These are phyloP conservation scores for Thymelicus acteon DNA, from an alignment of 2,888 invertebrate species.

Conservation along the genomic window DNA sequence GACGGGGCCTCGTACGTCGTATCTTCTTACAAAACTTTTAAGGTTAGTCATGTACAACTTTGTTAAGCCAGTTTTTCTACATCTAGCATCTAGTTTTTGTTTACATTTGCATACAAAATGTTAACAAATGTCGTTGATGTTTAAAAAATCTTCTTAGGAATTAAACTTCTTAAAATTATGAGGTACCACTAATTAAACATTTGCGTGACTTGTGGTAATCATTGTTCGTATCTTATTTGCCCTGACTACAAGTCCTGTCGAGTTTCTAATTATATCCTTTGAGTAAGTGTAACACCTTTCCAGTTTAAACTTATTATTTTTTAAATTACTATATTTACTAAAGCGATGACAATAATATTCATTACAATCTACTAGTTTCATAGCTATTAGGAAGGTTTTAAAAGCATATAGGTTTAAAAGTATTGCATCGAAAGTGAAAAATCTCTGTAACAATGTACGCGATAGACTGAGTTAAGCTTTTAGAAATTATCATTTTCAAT, in stretches of 20 bases:
- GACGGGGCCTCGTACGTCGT: conserved; percentile 97
- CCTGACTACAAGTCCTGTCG: conserved; percentile 7
- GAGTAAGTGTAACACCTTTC: not conserved
- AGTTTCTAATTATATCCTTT: conserved; percentile 1
- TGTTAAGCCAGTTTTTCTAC: not conserved
- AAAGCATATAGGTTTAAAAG: no score
- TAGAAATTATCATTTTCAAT: no score
- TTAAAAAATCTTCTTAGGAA: conserved; percentile 13
- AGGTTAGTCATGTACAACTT: conserved; percentile 81
- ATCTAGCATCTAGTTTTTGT: not conserved
- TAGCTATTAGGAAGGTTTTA: no score
- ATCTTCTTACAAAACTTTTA: conserved; percentile 95
- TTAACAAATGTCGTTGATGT: conserved; percentile 20
- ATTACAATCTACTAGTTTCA: no score
- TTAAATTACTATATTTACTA: no score
- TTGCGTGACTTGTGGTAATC: conserved; percentile 32
- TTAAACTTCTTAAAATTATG: conserved; percentile 34
- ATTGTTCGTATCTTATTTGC: conserved; percentile 31
- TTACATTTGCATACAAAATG: conserved; percentile 4
- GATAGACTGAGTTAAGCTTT: no score
- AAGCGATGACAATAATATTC: no score
- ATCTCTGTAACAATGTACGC: no score
- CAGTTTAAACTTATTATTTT: not conserved
- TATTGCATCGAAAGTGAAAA: no score
- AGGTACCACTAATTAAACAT: conserved; percentile 31